Evolutionary conservation across 1,140 invertebrate species (phyloP).

Genomic region (Rhagoletis zephyria): DNA sequence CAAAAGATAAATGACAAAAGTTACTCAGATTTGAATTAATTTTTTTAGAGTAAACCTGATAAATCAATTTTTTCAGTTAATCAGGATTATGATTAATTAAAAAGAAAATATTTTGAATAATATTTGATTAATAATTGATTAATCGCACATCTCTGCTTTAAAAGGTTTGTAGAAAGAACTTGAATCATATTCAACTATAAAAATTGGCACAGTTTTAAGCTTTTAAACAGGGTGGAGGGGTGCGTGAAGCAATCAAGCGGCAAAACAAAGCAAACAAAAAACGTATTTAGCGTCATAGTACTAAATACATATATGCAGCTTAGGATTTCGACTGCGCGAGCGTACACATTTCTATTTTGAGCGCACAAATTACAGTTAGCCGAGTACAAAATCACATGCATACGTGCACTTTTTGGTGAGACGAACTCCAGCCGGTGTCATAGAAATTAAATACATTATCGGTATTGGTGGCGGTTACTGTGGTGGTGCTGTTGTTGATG

Average conservation of each 20-base stretch:
- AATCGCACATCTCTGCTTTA: no score
- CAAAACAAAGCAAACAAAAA: no score
- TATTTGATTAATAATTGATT: no score
- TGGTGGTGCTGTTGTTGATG: constrained; percentile 15
- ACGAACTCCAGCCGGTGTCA: constrained; percentile 65
- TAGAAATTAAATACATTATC: constrained; percentile 30
- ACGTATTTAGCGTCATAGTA: background rate
- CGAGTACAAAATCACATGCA: constrained; percentile 64
- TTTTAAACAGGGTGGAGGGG: background rate
- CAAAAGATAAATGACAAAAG: no score
- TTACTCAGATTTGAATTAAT: no score
- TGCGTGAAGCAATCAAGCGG: constrained; percentile 4
- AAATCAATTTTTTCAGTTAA: no score
- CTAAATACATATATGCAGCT: background rate
- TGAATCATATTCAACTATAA: no score
- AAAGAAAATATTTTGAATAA: no score
- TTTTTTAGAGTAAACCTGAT: no score
- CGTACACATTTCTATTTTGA: background rate
- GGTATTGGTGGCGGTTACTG: background rate
- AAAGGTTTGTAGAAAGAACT: no score
- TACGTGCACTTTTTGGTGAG: constrained; percentile 71
- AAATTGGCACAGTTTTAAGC: background rate
- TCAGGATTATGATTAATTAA: no score
- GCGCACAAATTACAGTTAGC: constrained; percentile 12
- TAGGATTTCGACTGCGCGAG: background rate